A percentile compares a stretch with the other conserved stretches of the same genome.
These are phyloP conservation scores for Cydia fagiglandana DNA, from an alignment of 1,140 invertebrate species.

Conservation along the genomic window DNA sequence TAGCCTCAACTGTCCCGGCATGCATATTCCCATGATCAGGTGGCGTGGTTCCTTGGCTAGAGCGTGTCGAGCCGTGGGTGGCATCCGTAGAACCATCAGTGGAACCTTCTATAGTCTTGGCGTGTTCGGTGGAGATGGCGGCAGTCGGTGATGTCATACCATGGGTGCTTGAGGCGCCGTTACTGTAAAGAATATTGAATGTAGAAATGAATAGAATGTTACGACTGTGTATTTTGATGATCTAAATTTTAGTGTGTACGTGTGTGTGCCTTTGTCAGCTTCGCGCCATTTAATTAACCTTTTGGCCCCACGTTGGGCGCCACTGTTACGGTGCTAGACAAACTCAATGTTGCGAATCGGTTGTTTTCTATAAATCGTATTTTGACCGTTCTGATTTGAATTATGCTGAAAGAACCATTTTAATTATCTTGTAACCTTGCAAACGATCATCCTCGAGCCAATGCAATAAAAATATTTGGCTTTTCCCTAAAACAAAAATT, in stretches of 20 bases:
- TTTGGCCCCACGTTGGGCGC: too few relatives aligned
- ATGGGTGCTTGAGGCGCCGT: constrained; percentile 65
- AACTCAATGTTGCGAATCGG: too few relatives aligned
- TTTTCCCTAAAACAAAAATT: too few relatives aligned
- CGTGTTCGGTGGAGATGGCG: constrained; percentile 54
- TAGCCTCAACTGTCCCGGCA: constrained; percentile 55
- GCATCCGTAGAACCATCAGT: constrained; percentile 47
- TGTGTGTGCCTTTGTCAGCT: too few relatives aligned
- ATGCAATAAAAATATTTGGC: too few relatives aligned
- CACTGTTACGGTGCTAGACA: too few relatives aligned
- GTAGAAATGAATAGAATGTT: neutral
- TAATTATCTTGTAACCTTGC: too few relatives aligned
- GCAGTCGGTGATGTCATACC: constrained; percentile 64
- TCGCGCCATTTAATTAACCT: too few relatives aligned
- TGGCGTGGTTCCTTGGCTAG: constrained; percentile 47
- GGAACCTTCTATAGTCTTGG: constrained; percentile 48
- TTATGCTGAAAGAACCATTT: too few relatives aligned
- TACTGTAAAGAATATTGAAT: constrained; percentile 48
- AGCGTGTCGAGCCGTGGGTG: constrained; percentile 34
- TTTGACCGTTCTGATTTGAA: too few relatives aligned
- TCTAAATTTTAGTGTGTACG: neutral
- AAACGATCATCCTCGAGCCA: too few relatives aligned
- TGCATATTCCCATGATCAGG: constrained; percentile 70
- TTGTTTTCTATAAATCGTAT: too few relatives aligned
- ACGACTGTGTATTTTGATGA: neutral